Conservation (phyloP, 2,888 invertebrate genomes). For the Melolontha melolontha region DNA sequence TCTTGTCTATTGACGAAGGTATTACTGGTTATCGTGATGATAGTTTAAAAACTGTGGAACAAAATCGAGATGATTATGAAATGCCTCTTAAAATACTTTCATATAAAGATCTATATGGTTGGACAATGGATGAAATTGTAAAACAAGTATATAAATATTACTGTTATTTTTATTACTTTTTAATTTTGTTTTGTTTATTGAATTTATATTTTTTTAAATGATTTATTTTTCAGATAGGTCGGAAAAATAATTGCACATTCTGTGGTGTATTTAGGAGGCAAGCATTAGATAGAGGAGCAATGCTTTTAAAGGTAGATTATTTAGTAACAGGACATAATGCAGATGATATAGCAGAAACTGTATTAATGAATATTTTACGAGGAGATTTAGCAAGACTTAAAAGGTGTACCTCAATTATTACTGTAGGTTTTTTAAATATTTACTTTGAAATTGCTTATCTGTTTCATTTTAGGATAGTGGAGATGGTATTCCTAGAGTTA, state of each 20-base stretch:
- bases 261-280: constrained; percentile 96
- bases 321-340: constrained; percentile 98
- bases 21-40: constrained; percentile 97
- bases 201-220: constrained; percentile 5
- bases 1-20: constrained; percentile 98
- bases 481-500: constrained; percentile 89
- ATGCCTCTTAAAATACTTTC: constrained; percentile 95
- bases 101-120: constrained; percentile 97
- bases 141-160: constrained; percentile 67
- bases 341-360: constrained; percentile 98
- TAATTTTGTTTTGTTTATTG: background rate
- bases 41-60: constrained; percentile 95
- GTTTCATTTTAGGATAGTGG: constrained; percentile 74
- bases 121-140: constrained; percentile 99
- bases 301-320: constrained; percentile 87
- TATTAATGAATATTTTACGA: constrained; percentile 96
- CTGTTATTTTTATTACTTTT: background rate
- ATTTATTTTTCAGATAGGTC: constrained; percentile 70
- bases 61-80: constrained; percentile 92
- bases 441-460: background rate
- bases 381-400: constrained; percentile 95
- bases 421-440: constrained; percentile 70
- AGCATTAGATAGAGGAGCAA: constrained; percentile 95
- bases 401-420: constrained; percentile 91
- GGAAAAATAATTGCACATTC: constrained; percentile 97